Percentiles rank a stretch among this genome's conserved stretches.
These are phyloP conservation scores for Syngnathus scovelli DNA, from an alignment of 2,113 vertebrate genomes.

Conservation along the genomic window DNA sequence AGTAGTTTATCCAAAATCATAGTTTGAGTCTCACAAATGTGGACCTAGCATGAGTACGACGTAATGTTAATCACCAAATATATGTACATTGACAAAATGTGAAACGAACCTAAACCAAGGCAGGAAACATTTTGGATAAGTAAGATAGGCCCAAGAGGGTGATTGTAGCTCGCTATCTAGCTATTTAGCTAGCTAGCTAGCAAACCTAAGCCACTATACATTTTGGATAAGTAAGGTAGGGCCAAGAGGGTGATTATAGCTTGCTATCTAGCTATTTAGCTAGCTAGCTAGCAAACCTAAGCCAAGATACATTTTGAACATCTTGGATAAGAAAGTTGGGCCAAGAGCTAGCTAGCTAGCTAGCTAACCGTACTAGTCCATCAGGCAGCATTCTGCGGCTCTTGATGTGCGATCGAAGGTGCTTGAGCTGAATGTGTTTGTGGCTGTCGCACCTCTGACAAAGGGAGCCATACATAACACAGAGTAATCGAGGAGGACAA, in stretches of 20 bases:
- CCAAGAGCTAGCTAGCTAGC: slow-evolving; percentile 42
- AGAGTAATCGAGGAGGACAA: slow-evolving; percentile 62
- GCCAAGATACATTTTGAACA: slow-evolving; percentile 8
- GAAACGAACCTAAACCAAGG: too few species aligned
- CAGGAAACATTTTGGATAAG: not conserved
- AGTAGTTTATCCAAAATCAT: too few species aligned
- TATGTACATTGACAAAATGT: too few species aligned
- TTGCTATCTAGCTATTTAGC: slow-evolving; percentile 18
- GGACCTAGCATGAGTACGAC: too few species aligned
- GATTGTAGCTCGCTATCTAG: too few species aligned
- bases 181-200: slow-evolving; percentile 33
- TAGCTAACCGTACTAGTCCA: slow-evolving; percentile 12
- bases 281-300: slow-evolving; percentile 16
- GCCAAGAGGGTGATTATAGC: slow-evolving; percentile 1
- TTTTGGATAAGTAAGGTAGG: slow-evolving; percentile 11
- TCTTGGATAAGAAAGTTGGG: slow-evolving; percentile 15
- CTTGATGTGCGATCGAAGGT: slow-evolving; percentile 61
- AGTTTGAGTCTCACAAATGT: too few species aligned
- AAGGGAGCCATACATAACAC: slow-evolving; percentile 61
- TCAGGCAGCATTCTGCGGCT: slow-evolving; percentile 11
- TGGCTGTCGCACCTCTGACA: slow-evolving; percentile 58
- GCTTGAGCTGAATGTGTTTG: slow-evolving; percentile 63
- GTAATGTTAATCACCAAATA: too few species aligned
- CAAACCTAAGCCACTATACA: slow-evolving; percentile 8
- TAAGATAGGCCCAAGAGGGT: slow-evolving; percentile 7